phyloP scores from a whole-genome alignment of 2,888 invertebrate species.

The Bellardia bayeri region DNA sequence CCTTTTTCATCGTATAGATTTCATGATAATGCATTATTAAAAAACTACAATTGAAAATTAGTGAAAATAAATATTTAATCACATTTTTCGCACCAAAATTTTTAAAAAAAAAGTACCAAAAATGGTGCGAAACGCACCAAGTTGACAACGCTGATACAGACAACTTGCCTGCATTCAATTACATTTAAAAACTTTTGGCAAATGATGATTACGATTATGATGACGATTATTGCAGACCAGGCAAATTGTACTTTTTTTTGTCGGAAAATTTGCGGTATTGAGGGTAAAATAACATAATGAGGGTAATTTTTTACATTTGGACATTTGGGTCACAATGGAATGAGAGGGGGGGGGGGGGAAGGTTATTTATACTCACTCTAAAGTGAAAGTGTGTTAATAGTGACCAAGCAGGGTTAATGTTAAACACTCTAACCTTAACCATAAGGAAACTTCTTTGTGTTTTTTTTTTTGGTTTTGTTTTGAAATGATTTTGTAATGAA shows the following conservation, averaged over 20 bases:
- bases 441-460: background rate
- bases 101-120: too few species aligned
- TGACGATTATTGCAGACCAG: constrained; percentile 38
- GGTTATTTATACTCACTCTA: background rate
- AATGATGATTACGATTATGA: constrained; percentile 57
- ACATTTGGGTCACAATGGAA: background rate
- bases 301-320: constrained; percentile 37
- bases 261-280: background rate
- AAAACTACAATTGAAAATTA: too few species aligned
- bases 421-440: constrained; percentile 38
- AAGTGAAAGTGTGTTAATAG: constrained; percentile 6
- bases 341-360: background rate
- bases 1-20: too few species aligned
- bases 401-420: constrained; percentile 35
- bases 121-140: too few species aligned
- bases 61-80: too few species aligned
- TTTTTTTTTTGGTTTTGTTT: constrained; percentile 5
- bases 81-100: too few species aligned
- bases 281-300: constrained; percentile 37
- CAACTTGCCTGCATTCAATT: background rate
- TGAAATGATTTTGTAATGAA: constrained; percentile 39
- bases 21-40: too few species aligned
- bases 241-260: constrained; percentile 19
- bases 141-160: too few species aligned
- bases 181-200: constrained; percentile 19